A percentile compares a stretch with the other conserved stretches of the same genome.
phyloP scores from a whole-genome alignment of 2,888 invertebrate species.

The Rotaria magnacalcarata region DNA sequence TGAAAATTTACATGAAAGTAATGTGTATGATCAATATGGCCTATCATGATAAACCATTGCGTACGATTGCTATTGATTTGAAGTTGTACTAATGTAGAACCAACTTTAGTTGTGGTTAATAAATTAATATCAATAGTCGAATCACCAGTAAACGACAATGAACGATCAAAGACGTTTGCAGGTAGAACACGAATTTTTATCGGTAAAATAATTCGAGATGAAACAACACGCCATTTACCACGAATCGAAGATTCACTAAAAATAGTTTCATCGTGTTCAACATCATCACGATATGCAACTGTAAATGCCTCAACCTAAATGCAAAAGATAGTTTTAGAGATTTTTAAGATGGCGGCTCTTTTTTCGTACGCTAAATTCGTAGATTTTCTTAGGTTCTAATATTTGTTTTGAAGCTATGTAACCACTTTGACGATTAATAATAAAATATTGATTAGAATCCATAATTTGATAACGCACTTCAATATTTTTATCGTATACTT shows the following conservation, averaged over 20 bases:
- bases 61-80: background rate
- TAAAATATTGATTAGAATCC: background rate
- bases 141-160: background rate
- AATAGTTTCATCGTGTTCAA: background rate
- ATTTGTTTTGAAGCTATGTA: background rate
- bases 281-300: background rate
- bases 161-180: background rate
- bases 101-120: background rate
- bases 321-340: background rate
- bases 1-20: conserved; percentile 35
- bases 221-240: background rate
- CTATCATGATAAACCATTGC: conserved; percentile 7
- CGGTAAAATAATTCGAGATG: background rate
- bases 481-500: background rate
- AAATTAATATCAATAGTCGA: background rate
- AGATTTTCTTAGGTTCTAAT: background rate
- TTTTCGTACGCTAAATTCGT: background rate
- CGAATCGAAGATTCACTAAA: background rate
- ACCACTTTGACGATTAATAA: conserved; percentile 17
- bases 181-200: background rate
- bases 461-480: conserved; percentile 6
- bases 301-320: conserved; percentile 28
- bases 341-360: too few relatives aligned
- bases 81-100: background rate
- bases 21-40: background rate